phyloP scores from a whole-genome alignment of 2,113 vertebrate species.

The Mionectes macconnelli region DNA sequence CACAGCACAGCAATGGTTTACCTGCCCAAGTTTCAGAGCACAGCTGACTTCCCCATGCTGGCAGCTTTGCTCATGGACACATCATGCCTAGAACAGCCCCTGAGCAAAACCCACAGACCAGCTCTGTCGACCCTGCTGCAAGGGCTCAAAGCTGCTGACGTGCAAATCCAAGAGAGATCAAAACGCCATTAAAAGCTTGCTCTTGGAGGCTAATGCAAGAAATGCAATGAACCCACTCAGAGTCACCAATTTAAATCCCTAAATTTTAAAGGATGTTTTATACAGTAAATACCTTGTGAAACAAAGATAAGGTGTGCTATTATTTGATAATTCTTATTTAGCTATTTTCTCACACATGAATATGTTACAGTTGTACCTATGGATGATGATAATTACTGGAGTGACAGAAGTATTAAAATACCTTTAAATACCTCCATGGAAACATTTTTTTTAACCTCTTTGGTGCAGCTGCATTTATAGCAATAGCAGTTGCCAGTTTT shows the following conservation, averaged over 20 bases:
- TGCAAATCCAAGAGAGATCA: background rate
- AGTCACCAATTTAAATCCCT: background rate
- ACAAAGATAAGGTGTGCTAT: background rate
- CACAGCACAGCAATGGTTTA: background rate
- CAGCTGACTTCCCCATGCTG: background rate
- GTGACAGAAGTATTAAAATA: slow-evolving; percentile 11
- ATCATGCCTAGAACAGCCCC: background rate
- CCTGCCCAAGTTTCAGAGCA: background rate
- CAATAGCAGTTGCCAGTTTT: background rate
- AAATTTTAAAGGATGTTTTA: background rate
- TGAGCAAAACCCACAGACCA: background rate
- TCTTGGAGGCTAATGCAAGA: background rate
- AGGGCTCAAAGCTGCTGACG: background rate
- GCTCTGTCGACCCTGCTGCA: background rate
- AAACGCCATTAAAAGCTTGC: background rate
- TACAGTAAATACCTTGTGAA: background rate
- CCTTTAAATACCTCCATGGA: background rate
- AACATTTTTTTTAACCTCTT: background rate
- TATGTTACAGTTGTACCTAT: background rate
- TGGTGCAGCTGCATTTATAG: background rate
- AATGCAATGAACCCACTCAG: background rate
- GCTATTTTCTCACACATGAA: background rate
- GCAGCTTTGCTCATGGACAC: background rate
- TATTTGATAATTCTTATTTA: background rate
- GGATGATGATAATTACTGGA: background rate